A percentile compares a stretch with the other conserved stretches of the same genome.
Conservation (phyloP, 2,888 invertebrate genomes). For the Ametastegia equiseti region DNA sequence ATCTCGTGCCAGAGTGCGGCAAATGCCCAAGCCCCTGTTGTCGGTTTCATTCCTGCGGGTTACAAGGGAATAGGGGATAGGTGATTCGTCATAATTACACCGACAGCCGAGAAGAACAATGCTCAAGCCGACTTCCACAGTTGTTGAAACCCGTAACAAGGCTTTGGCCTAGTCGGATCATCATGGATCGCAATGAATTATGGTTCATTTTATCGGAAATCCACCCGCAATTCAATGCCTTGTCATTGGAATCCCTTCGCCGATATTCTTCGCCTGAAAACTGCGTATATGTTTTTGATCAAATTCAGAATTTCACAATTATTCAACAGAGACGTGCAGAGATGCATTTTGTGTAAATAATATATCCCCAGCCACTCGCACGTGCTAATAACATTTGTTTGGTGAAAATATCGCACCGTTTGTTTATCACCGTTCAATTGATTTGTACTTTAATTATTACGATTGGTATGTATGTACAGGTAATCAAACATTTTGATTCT, state of each 20-base stretch:
- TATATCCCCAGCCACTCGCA: too few species aligned
- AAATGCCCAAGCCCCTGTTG: not conserved
- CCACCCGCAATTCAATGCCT: slow-evolving; percentile 2
- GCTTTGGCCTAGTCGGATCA: not conserved
- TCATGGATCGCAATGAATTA: slow-evolving; percentile 25
- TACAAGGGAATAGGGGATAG: slow-evolving; percentile 26
- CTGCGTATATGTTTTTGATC: not conserved
- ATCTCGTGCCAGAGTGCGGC: slow-evolving; percentile 37
- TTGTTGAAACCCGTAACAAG: slow-evolving; percentile 12
- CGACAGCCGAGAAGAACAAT: slow-evolving; percentile 63
- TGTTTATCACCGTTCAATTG: not conserved
- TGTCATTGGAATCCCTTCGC: not conserved
- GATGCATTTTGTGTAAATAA: not conserved
- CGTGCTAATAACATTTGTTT: not conserved
- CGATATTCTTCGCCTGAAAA: not conserved
- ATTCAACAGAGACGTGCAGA: not conserved
- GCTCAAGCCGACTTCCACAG: not conserved
- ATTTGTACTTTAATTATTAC: not conserved
- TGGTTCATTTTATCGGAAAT: slow-evolving; percentile 20
- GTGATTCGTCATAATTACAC: slow-evolving; percentile 67
- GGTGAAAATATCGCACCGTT: not conserved
- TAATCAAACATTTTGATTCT: not conserved
- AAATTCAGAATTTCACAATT: not conserved
- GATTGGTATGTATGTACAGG: not conserved
- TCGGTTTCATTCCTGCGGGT: slow-evolving; percentile 23